Evolutionary conservation across 2,113 vertebrate genomes (phyloP), one percentile per base, ranked within the genome.

Genomic region (Ailuropoda melanoleuca): DNA sequence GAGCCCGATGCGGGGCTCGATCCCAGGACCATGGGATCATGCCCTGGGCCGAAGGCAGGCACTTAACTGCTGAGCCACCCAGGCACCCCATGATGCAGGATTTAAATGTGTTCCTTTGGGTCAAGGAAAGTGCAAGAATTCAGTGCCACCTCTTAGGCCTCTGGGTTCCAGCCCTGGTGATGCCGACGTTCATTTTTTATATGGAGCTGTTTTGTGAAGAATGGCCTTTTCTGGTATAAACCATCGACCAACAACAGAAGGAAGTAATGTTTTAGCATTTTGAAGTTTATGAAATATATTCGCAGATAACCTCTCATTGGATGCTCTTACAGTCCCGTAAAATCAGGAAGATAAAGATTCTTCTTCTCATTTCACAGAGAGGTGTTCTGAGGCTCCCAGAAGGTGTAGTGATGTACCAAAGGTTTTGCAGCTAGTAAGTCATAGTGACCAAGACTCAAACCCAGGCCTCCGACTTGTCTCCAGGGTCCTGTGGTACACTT

Each of bases 281-380:
- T 26, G 56, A 68, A 21, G 60, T 81, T 91, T 85, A 50, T 82
- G 92, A 85, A 93, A 39, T 74, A 13, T 46, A 39, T 80, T 53
- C 70, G 6, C 13, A 53, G 86, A 18, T 37, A 48, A 21, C 4
- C 14, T 72, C 31, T 60, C 24, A 7, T 77, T 53, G 80, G 70
- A 50, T 74, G 56, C 92, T 80, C 34, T 34, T 12, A 15, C 3
- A 2, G 29, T 77, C 34, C 48, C 72, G 19, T 39, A 11, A 74
- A 29, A 14, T 21, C 4, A 55, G 56, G 55, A 68, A 70, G 53
- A 29, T 46, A 2, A 88, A 50, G 19, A 4, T 90, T 17, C 10
- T 31, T 88, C 3, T 15, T 78, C 80, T 78, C 34, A 0, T 37
- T 77, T 81, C 75, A 50, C 64, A 29, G 55, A 48, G 39, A 56